Base-by-base conservation (phyloP, 2,888 invertebrate species). In the Drosophila greeni region DNA sequence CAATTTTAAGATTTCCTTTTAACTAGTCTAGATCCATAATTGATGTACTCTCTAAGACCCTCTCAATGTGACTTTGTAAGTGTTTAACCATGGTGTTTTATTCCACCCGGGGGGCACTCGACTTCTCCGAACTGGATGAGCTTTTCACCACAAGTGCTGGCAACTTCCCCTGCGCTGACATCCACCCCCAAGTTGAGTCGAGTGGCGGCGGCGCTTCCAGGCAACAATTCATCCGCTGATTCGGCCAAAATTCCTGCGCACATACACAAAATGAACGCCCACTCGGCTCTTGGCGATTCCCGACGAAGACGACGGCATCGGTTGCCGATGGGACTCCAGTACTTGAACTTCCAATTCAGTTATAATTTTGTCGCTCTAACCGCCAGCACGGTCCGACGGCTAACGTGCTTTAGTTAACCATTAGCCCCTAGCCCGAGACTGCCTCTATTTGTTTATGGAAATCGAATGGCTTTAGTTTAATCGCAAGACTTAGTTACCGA, bases 271-370 rank as follows among this genome's bases (percentile, higher is more conserved):
- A 84, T 83, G 82, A 84, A 76, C 70, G 42, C 68, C 20, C 57
- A 42, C 40, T 61, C 61, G 61, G 61, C 40, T 40, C 34, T 33
- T 42, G 24, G 20, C 68, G 36, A 42, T 45, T 42, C 56, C 31
- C 56, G 48, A 24, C 60, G 59, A 40, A 53, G 60, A 39, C 39
- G 20, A 20, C 39, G 57, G 43, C 51, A 61, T 66, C 42, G 42
- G 42, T 6, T 65, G 82, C 82, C 81, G 78, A 75, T 82, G 68
- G 71, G 84, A 82, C 84, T 82, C 83, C 84, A 77, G 49, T 80
- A 84, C 80, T 85, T 75, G 81, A 82, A 85, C 80, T 86, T 86
- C 85, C 85, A 81, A 82, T 75, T 87, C 84, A 87, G 87, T 88
- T 85, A 84, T 77, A 74, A 85, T 85, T 82, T 85, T 83, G 77